Base-by-base conservation (phyloP, 2,888 invertebrate species). In the Apodemia duryi region DNA sequence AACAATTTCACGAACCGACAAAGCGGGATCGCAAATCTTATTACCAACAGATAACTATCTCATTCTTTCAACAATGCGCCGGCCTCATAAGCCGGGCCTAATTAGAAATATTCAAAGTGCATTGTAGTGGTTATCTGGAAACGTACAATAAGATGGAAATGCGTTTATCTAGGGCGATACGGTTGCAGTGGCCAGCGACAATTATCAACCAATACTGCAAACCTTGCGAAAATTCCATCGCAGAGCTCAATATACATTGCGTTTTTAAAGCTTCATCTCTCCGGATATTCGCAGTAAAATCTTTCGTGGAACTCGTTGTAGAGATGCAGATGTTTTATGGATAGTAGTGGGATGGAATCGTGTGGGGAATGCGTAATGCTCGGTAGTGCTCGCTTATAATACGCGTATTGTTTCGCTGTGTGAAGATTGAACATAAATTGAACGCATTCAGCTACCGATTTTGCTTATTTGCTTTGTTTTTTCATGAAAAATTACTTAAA, bases 61-160 rank as follows among this genome's bases (percentile, higher is more conserved):
- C 83, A 85, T 86, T 89, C 88, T 90, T 90, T 87, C 89, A 87
- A 91, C 89, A 90, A 90, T 90, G 88, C 88, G 82, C 80, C 64
- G 64, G 35, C 81, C 84, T 89, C 89, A 91, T 91, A 90, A 90
- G 88, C 84, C 83, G 86, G 79, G 83, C 86, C 91, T 91, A 91
- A 91, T 91, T 91, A 91, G 91, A 90, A 90, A 91, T 91, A 91
- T 90, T 88, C 88, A 85, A 80, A 83, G 84, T 85, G 88, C 89
- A 89, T 90, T 90, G 89, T 88, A 82, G 84, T 75, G 73, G 82
- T 76, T 87, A 88, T 88, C 88, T 77, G 80, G 77, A 82, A 81
- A 83, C 82, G 82, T 84, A 90, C 90, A 90, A 91, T 91, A 86
- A 85, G 88, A 85, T 85, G 87, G 85, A 83, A 83, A 81, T 80